Conservation (phyloP, 2,888 invertebrate species). For the Allygus modestus region DNA sequence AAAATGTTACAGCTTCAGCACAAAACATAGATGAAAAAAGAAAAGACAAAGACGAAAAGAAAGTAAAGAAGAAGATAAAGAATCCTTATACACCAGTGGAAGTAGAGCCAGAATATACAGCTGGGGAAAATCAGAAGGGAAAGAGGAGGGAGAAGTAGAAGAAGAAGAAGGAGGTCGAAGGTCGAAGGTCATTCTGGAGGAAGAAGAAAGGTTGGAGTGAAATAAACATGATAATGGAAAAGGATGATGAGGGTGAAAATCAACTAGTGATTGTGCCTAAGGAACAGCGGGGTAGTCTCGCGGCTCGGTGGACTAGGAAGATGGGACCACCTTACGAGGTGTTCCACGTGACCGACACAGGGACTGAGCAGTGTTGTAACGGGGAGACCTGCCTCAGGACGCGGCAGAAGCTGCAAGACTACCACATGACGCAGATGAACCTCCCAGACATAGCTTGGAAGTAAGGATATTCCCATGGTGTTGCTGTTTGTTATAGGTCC, state of each 20-base stretch:
- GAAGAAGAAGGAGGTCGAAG: neutral
- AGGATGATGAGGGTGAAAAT: neutral
- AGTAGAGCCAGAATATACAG: neutral
- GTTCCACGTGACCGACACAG: constrained; percentile 1
- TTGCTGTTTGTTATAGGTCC: too few species aligned
- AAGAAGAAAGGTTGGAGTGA: constrained; percentile 21
- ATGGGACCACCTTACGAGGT: constrained; percentile 22
- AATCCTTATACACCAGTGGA: neutral
- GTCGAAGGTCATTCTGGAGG: neutral
- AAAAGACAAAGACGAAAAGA: neutral
- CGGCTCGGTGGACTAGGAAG: constrained; percentile 24
- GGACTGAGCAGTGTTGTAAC: neutral
- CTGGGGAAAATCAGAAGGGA: neutral
- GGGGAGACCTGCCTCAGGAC: neutral
- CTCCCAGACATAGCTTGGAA: constrained; percentile 35
- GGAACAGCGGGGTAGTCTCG: constrained; percentile 3
- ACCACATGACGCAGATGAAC: constrained; percentile 13
- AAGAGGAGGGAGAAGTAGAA: neutral
- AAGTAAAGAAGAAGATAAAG: neutral
- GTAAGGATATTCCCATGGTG: too few species aligned
- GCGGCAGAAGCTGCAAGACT: constrained; percentile 6
- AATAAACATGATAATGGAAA: neutral
- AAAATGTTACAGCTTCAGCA: neutral
- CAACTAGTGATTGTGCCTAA: constrained; percentile 16
- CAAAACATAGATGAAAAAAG: neutral